Percentiles rank a stretch among this genome's conserved stretches.
phyloP scores from a whole-genome alignment of 2,113 vertebrate species.

The Catagonus wagneri region DNA sequence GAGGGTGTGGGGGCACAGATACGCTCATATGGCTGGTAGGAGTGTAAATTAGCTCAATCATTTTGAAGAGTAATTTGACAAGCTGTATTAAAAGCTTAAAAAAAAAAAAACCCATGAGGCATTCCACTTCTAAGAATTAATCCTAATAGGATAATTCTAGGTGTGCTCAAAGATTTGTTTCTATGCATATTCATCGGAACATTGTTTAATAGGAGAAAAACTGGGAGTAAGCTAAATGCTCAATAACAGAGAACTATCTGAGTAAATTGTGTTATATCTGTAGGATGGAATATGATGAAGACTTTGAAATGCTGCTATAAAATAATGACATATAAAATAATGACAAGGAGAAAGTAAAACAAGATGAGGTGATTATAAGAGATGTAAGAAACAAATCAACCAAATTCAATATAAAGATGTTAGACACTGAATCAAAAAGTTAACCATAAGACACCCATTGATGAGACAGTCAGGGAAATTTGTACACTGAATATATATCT shows the following conservation, averaged over 20 bases:
- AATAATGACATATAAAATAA: slow-evolving; percentile 56
- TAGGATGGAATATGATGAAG: slow-evolving; percentile 11
- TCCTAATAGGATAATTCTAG: slow-evolving; percentile 80
- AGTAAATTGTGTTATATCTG: slow-evolving; percentile 45
- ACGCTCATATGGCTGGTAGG: neutral
- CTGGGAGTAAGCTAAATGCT: slow-evolving; percentile 55
- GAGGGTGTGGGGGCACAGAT: slow-evolving; percentile 66
- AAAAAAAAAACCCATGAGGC: slow-evolving; percentile 63
- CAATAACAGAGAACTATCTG: slow-evolving; percentile 63
- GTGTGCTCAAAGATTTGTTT: slow-evolving; percentile 74
- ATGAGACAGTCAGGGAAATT: neutral
- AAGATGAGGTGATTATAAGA: neutral
- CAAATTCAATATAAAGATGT: slow-evolving; percentile 33
- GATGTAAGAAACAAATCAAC: slow-evolving; percentile 39
- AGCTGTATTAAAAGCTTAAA: slow-evolving; percentile 69
- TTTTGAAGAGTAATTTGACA: slow-evolving; percentile 79
- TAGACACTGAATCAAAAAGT: slow-evolving; percentile 34
- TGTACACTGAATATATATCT: neutral
- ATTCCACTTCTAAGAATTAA: slow-evolving; percentile 73
- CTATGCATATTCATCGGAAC: slow-evolving; percentile 76
- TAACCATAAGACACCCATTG: neutral
- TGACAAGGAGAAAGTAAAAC: slow-evolving; percentile 11
- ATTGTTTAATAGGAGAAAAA: slow-evolving; percentile 73
- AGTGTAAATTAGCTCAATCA: slow-evolving; percentile 78
- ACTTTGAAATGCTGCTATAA: slow-evolving; percentile 54